Conservation (phyloP, 2,113 vertebrate genomes). For the Zosterops japonicus region DNA sequence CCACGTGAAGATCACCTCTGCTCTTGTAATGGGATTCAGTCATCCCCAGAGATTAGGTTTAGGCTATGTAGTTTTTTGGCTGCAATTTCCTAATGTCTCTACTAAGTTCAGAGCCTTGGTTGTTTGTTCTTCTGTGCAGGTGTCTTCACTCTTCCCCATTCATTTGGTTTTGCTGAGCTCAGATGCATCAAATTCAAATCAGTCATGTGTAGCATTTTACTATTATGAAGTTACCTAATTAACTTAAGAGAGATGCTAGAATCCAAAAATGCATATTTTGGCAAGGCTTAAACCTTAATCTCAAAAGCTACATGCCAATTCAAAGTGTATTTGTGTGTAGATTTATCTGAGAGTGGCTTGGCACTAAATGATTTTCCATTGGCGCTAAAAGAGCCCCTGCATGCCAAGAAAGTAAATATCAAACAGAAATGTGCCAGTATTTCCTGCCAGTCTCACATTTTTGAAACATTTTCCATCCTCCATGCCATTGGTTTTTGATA, state of each 20-base stretch:
- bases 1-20: not conserved
- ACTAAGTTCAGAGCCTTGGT: not conserved
- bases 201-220: not conserved
- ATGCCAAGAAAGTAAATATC: conserved; percentile 77
- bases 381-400: conserved; percentile 43
- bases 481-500: conserved; percentile 70
- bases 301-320: conserved; percentile 49
- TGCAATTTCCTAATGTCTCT: not conserved
- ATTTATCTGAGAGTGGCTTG: conserved; percentile 77
- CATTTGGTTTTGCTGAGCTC: not conserved
- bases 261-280: conserved; percentile 37
- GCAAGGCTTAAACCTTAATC: conserved; percentile 45
- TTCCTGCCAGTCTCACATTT: conserved; percentile 77
- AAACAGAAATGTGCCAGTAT: conserved; percentile 69
- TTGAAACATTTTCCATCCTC: conserved; percentile 77
- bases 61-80: not conserved
- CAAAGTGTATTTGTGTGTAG: conserved; percentile 58
- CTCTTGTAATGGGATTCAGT: not conserved
- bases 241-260: conserved; percentile 30
- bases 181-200: conserved; percentile 1
- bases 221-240: not conserved
- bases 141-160: not conserved
- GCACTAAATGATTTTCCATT: conserved; percentile 78
- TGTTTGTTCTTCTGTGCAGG: not conserved
- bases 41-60: not conserved